Conservation (phyloP, 1,140 invertebrate genomes). For the Pseudomyrmex cubaensis region DNA sequence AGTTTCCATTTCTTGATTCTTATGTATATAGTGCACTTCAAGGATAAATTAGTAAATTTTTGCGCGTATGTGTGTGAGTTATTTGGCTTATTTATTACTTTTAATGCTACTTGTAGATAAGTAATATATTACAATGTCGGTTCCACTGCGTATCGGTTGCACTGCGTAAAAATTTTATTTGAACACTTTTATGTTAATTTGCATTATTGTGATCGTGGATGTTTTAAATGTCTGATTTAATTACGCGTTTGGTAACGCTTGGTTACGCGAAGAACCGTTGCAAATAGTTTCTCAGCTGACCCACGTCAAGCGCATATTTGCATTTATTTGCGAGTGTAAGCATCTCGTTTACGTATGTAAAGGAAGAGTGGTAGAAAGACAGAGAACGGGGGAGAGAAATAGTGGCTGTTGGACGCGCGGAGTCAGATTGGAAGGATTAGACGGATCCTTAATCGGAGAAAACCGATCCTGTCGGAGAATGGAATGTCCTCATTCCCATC, state of each 20-base stretch:
- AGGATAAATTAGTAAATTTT: neutral
- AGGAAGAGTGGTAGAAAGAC: slow-evolving; percentile 36
- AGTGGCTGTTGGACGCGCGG: slow-evolving; percentile 47
- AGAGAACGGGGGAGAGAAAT: slow-evolving; percentile 38
- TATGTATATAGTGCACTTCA: neutral
- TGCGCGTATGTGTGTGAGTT: neutral
- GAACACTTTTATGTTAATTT: slow-evolving; percentile 9
- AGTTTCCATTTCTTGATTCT: neutral
- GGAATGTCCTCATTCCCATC: slow-evolving; percentile 77
- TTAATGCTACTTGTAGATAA: neutral
- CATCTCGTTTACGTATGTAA: slow-evolving; percentile 50
- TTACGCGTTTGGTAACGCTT: slow-evolving; percentile 41
- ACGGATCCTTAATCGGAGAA: slow-evolving; percentile 78
- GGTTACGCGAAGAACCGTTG: slow-evolving; percentile 51
- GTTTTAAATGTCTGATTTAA: slow-evolving; percentile 53
- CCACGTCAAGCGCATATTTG: slow-evolving; percentile 62
- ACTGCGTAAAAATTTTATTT: neutral
- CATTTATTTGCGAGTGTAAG: slow-evolving; percentile 67
- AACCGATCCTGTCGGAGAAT: slow-evolving; percentile 73
- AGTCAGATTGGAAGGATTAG: slow-evolving; percentile 75
- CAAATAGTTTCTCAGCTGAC: slow-evolving; percentile 66
- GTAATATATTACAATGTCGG: neutral
- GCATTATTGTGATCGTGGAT: slow-evolving; percentile 1
- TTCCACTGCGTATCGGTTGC: neutral
- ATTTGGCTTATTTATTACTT: neutral